Evolutionary conservation across 2,113 vertebrate genomes (phyloP).

Genomic region (Chamaea fasciata): DNA sequence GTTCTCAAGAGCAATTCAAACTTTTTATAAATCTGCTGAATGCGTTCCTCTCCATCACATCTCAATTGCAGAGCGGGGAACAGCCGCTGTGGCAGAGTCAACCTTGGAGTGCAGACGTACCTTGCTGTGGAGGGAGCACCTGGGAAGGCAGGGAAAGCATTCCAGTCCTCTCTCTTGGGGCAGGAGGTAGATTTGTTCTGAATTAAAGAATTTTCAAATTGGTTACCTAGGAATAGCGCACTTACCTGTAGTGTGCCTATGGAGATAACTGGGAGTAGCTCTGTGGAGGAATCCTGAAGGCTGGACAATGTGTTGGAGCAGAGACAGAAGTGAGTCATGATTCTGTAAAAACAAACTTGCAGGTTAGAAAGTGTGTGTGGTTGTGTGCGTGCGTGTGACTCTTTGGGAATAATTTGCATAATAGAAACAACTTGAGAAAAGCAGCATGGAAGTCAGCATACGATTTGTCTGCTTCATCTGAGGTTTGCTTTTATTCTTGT

Average conservation of each 20-base stretch:
- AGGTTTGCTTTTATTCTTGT: conserved; percentile 8
- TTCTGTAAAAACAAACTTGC: neutral
- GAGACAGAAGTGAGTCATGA: neutral
- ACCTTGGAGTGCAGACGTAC: accelerated
- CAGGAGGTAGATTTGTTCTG: neutral
- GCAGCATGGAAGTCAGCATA: neutral
- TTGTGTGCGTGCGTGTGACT: neutral
- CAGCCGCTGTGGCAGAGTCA: accelerated
- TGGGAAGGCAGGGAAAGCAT: neutral
- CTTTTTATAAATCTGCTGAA: neutral
- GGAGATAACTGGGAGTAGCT: neutral
- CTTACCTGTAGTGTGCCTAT: neutral
- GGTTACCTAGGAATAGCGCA: accelerated
- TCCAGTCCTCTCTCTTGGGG: neutral
- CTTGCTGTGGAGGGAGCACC: neutral
- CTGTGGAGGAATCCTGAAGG: neutral
- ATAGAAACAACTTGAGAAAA: neutral
- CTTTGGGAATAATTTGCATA: neutral
- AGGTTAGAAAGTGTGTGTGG: neutral
- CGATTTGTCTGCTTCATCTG: neutral
- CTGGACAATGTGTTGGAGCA: neutral
- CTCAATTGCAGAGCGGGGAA: accelerated
- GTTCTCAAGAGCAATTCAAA: neutral
- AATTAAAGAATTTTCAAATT: neutral
- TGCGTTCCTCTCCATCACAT: neutral